These are phyloP conservation scores for Athalia cordata DNA, from an alignment of 2,888 invertebrate genomes.

Conservation along the genomic window DNA sequence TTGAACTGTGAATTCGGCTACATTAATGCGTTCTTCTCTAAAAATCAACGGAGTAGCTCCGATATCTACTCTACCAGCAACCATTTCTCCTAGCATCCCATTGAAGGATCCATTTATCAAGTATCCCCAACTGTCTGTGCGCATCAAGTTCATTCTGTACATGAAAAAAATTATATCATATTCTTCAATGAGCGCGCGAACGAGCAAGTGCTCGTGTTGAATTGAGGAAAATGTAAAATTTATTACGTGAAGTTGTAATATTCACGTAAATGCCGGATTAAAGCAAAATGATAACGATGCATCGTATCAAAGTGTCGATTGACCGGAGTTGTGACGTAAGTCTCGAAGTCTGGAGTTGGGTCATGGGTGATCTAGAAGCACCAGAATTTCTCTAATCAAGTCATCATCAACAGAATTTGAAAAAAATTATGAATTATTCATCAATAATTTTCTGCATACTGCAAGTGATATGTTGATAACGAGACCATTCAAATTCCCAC, in stretches of 20 bases:
- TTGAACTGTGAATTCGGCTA: conserved; percentile 76
- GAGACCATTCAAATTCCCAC: conserved; percentile 60
- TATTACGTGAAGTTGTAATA: conserved; percentile 53
- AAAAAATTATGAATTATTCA: too few species aligned
- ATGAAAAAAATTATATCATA: not conserved
- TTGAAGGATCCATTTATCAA: conserved; percentile 78
- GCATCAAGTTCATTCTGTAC: conserved; percentile 72
- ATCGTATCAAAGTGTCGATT: conserved; percentile 54
- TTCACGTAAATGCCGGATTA: conserved; percentile 49
- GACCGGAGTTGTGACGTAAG: conserved; percentile 50
- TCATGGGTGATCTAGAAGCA: conserved; percentile 47
- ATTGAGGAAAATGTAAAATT: not conserved
- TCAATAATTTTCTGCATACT: conserved; percentile 48
- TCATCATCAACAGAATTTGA: not conserved
- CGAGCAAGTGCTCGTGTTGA: too few species aligned
- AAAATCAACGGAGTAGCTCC: conserved; percentile 80
- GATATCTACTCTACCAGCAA: conserved; percentile 76
- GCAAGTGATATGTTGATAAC: conserved; percentile 60
- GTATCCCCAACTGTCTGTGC: conserved; percentile 81
- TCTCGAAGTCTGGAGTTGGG: conserved; percentile 50
- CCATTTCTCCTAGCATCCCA: conserved; percentile 79
- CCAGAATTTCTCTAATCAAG: not conserved
- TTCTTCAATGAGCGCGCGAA: not conserved
- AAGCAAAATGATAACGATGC: conserved; percentile 51
- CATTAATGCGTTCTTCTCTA: conserved; percentile 75